Evolutionary conservation across 2,888 invertebrate species (phyloP), one percentile per base, ranked within the genome.

Genomic region (Acrobasis consociella): DNA sequence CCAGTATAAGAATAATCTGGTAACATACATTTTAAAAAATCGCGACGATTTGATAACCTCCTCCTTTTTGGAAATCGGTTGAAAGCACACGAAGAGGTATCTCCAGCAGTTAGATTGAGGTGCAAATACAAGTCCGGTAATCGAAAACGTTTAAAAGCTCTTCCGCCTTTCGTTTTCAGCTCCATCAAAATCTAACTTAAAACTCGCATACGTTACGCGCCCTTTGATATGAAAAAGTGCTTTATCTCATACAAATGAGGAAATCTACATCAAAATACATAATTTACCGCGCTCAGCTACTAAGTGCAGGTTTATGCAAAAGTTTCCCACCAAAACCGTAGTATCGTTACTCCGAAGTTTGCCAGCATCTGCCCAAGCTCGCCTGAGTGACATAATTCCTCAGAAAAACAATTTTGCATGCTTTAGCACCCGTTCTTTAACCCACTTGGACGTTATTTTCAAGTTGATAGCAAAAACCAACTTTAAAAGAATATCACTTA

Each of bases 281-380:
- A 75, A 75, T 77, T 76, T 75, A 79, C 70, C 71, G 66, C 67
- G 64, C 49, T 67, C 64, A 65, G 59, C 69, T 68, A 16, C 62
- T 77, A 76, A 79, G 76, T 76, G 74, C 77, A 75, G 72, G 73
- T 78, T 80, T 75, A 77, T 72, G 70, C 69, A 70, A 67, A 78
- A 80, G 74, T 80, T 74, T 65, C 58, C 62, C 67, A 65, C 70
- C 65, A 67, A 64, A 82, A 80, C 74, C 76, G 69, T 72, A 70
- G 73, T 77, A 78, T 74, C 75, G 74, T 80, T 79, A 75, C 74
- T 80, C 75, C 71, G 72, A 75, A 76, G 73, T 76, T 75, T 69
- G 70, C 72, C 72, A 76, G 69, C 82, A 83, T 77, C 80, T 81
- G 80, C 65, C 66, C 69, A 67, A 62, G 59, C 68, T 67, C 67